Base-by-base conservation (phyloP, 1,140 invertebrate species). In the Paraescarpia echinospica region DNA sequence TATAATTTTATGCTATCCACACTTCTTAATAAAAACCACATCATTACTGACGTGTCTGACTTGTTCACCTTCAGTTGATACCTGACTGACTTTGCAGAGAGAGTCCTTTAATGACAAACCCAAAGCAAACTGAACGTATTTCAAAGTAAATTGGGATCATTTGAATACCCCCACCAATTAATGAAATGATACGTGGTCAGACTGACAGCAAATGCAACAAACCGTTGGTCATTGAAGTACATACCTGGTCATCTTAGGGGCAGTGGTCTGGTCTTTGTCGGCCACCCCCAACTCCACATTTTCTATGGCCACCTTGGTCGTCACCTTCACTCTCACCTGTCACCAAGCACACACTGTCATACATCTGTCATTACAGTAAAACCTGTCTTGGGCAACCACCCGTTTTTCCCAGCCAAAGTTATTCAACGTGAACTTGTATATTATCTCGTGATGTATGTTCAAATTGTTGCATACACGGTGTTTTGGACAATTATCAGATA, bases 281-380 rank as follows among this genome's bases (percentile, higher is more conserved):
- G 97, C 97, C 35, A 98, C 97, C n/a, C 98, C 98, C 93, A 99
- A 97, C 95, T 99, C 98, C 41, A 98, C 96, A 93, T 97, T 97
- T 94, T 98, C 97, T 0, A 99, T 96, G 92, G 97, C 96, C 5
- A 99, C 96, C 91, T 96, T 94, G 5, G 96, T 96, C 41, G 96
- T 96, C 2, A 96, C 96, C 93, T 96, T 96, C 59, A 4, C 96
- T 94, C 35, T 95, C 93, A 96, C 95, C 95, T 96, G 94, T 48
- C 92, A 93, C 89, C 34, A 89, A 92, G 89, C 34, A 94, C 92
- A 89, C 88, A 34, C 41, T 27, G 51, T 92, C 89, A 89, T 35
- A 92, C 14, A 34, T 18, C 35, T 31, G 31, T 89, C 59, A n/a
- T n/a, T n/a, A n/a, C n/a, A 35, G 31, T 33, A 91, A 0, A 14